Evolutionary conservation across 2,113 vertebrate genomes (phyloP), one percentile per base, ranked within the genome.

Genomic region (Tor tambroides): DNA sequence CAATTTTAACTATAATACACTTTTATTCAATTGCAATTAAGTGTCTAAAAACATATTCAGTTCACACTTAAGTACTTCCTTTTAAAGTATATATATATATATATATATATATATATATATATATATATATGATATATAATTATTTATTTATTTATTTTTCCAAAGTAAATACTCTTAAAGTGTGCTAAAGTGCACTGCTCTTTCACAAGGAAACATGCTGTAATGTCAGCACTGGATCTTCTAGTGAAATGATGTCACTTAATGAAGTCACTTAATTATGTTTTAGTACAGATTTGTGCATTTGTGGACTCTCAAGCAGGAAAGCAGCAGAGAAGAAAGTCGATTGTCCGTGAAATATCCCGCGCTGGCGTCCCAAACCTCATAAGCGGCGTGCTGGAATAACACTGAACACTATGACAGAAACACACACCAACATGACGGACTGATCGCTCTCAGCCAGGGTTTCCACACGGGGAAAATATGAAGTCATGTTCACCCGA

Each of bases 401-500:
- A 46, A 75, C 72, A 75, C 38, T 75, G 5, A 75, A 2, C 6
- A 2, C 41, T 46, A 75, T 46, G 38, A 75, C 72, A 75, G 72
- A 75, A 84, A 81, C 86, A 80, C 74, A 87, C 81, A 3, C 19
- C 46, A 5, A 9, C 26, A 59, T 69, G 78, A 86, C 81, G 12
- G 46, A 69, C 28, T 21, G 21, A 30, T 46, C 69, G 51, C 54
- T 85, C 83, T 51, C 75, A 49, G 80, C 12, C 43, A 35, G 32
- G 28, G 43, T 83, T 91, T 88, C 80, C 90, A 75, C 67, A 86
- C 81, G 81, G 51, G 88, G 91, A 93, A 93, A 92, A 87, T 89
- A 89, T 89, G 90, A 92, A 93, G 88, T 77, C 89, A 92, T 86
- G 51, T 79, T 85, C 86, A 76, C 86, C 88, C 0, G 90, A 92